phyloP scores from a whole-genome alignment of 2,113 vertebrate genomes.

The Xenus cinereus region DNA sequence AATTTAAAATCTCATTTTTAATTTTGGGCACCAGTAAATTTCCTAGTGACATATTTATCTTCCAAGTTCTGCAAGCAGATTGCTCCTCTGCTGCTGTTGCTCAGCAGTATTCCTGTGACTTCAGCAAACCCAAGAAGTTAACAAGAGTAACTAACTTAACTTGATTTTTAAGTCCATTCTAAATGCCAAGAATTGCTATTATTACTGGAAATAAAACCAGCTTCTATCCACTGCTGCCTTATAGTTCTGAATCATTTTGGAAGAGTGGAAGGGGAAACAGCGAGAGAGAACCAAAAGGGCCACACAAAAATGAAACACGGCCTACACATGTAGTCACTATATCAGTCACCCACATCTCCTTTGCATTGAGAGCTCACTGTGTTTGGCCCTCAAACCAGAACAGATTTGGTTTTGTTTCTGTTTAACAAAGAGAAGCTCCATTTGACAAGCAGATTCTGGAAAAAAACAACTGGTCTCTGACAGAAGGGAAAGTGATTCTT shows the following conservation, averaged over 20 bases:
- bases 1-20: not conserved
- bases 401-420: not conserved
- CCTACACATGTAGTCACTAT: not conserved
- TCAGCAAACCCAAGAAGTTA: not conserved
- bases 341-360: not conserved
- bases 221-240: not conserved
- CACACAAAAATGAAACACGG: not conserved
- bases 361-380: not conserved
- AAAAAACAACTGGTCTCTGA: not conserved
- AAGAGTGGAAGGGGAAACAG: not conserved
- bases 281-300: not conserved
- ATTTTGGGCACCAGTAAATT: not conserved
- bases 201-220: not conserved
- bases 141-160: not conserved
- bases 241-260: not conserved
- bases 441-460: not conserved
- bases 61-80: not conserved
- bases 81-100: not conserved
- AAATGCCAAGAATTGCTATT: not conserved
- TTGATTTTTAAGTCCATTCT: not conserved
- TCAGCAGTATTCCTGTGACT: not conserved
- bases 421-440: conserved; percentile 6
- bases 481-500: not conserved
- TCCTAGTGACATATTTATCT: not conserved
- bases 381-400: not conserved